Evolutionary conservation across 2,113 vertebrate species (phyloP).

Genomic region (Cinclus mexicanus): DNA sequence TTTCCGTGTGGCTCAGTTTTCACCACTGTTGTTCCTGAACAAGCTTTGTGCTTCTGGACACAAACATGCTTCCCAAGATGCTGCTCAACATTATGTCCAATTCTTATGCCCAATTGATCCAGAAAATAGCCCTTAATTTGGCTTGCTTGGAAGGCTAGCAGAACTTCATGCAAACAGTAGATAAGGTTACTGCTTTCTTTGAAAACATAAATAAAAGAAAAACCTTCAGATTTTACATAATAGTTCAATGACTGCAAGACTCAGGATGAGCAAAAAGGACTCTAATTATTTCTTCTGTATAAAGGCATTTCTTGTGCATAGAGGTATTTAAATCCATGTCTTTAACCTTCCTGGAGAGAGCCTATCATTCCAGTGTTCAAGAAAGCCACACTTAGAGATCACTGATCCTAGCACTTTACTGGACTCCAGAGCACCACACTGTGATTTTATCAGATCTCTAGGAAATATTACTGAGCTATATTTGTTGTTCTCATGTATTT

Average conservation of each 20-base stretch:
- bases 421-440: not conserved
- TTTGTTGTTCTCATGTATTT: not conserved
- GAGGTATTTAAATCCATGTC: not conserved
- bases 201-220: not conserved
- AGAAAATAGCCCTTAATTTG: slow-evolving; percentile 13
- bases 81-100: not conserved
- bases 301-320: not conserved
- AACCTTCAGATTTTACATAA: not conserved
- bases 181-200: not conserved
- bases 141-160: not conserved
- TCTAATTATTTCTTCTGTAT: not conserved
- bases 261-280: not conserved
- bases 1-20: not conserved
- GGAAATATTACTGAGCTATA: not conserved
- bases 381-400: not conserved
- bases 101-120: not conserved
- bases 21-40: not conserved
- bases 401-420: not conserved
- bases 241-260: not conserved
- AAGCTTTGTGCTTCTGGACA: not conserved
- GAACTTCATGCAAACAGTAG: not conserved
- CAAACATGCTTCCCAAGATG: not conserved
- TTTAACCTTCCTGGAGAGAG: not conserved
- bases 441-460: not conserved
- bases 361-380: not conserved